These are phyloP conservation scores for Pseudochirops cupreus DNA, from an alignment of 2,797 vertebrate genomes.

Conservation along the genomic window DNA sequence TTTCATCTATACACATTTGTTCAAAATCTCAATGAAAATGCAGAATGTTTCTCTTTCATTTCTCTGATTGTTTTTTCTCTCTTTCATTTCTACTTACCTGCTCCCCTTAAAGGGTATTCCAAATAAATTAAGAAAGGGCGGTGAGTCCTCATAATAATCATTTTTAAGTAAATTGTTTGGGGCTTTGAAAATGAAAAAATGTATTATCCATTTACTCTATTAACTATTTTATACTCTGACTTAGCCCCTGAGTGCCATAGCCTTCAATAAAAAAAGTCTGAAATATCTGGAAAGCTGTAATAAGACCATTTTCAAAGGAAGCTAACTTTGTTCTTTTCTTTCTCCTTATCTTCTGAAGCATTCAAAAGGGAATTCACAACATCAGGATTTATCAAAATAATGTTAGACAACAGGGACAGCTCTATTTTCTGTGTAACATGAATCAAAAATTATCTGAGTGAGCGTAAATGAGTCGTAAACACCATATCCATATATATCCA, in stretches of 20 bases:
- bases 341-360: conserved; percentile 29
- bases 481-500: conserved; percentile 6
- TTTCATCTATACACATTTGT: conserved; percentile 36
- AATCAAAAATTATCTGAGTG: conserved; percentile 63
- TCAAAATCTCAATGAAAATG: conserved; percentile 56
- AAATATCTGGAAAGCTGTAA: conserved; percentile 55
- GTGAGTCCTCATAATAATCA: conserved; percentile 26
- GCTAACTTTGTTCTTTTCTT: conserved; percentile 57
- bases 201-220: conserved; percentile 47
- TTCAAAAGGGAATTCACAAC: conserved; percentile 50
- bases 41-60: not conserved
- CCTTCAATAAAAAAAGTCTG: conserved; percentile 59
- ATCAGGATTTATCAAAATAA: conserved; percentile 44
- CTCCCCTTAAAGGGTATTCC: conserved; percentile 47
- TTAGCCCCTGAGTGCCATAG: not conserved
- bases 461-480: conserved; percentile 50
- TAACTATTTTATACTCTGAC: conserved; percentile 47
- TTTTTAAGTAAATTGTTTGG: conserved; percentile 48
- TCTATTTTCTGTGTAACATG: conserved; percentile 50
- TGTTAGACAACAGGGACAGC: conserved; percentile 16
- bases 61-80: conserved; percentile 46
- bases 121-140: conserved; percentile 18
- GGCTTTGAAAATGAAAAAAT: conserved; percentile 62
- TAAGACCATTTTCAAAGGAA: conserved; percentile 56
- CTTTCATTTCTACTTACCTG: conserved; percentile 39